Evolutionary conservation across 2,797 vertebrate species (phyloP), one percentile per base, ranked within the genome.

Genomic region (Botia kubotai): DNA sequence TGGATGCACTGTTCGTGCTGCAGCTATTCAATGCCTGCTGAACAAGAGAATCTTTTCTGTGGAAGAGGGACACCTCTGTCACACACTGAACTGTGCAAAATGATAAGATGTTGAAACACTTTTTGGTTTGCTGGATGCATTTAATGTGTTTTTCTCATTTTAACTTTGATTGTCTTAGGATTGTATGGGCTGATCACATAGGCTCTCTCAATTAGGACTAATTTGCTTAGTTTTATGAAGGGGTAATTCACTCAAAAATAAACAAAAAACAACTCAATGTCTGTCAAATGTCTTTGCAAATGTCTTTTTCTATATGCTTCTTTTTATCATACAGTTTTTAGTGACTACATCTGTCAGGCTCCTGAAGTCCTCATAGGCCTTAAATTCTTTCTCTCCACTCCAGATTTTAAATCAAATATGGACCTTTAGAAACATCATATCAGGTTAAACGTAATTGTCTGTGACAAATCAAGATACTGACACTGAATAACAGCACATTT

Each of bases 21-120:
- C 66, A 48, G 65, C 72, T 72, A 48, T 66, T 75, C 70, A 79
- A 57, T 74, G 52, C 36, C 52, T 73, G 19, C 71, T 79, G 50
- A 70, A 73, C 50, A 80, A 83, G 23, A 75, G 55, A 75, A 39
- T 77, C 72, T 63, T 52, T 79, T 55, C 55, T 83, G 46, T 55
- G 52, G 29, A 69, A 66, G 58, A 71, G 52, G 46, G 26, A 79
- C 67, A 50, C 53, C 23, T n/a, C 43, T 70, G 67, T 71, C 76
- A 62, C 11, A 48, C 39, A 50, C 17, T 50, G 46, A 52, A 39
- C 16, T 66, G 16, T 36, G 63, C 63, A 10, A 69, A 77, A 67
- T 21, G 19, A 77, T 13, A 50, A 43, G 19, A 63, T 53, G 74
- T 29, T 66, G 48, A 66, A 75, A 57, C 21, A 50, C 62, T 55